Base-by-base conservation (phyloP, 2,797 vertebrate genomes). In the Gymnoscopelus braueri region DNA sequence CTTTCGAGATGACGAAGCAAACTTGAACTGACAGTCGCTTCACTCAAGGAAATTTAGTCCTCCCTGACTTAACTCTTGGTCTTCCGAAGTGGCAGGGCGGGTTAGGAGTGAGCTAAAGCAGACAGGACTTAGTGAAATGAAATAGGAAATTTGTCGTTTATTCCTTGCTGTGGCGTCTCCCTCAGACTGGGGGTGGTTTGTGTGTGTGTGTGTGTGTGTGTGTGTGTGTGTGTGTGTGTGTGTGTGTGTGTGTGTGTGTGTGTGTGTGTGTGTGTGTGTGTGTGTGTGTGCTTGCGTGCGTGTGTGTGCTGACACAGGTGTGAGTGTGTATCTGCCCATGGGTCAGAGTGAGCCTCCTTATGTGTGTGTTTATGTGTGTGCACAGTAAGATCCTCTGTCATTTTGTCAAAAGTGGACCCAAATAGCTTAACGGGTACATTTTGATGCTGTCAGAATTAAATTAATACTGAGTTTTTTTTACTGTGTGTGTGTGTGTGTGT, bases 31-130 rank as follows among this genome's bases (percentile, higher is more conserved):
- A 90, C 89, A 88, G 81, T 90, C 77, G 80, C 88, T 86, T 88
- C 65, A 75, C 82, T 90, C 94, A 90, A 89, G 90, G 85, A 88
- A 91, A 92, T 93, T 84, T 91, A 88, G 91, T 90, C 87, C 76
- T 88, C 79, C 77, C 83, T 84, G 87, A 91, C 91, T 94, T 87
- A 94, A 92, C 93, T 95, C 92, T 95, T 94, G 93, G 90, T 96
- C 94, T 80, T 95, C 94, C 91, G 93, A 94, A 52, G 92, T 96
- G 95, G 95, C 96, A 96, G 92, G 91, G 87, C 90, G 88, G 92
- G 94, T 96, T 96, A 95, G 92, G 88, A 75, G 72, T 96, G 96
- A 98, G 92, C 88, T 90, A 95, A 96, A 95, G 83, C 96, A 98
- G 95, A 92, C 92, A 68, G 79, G 77, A 44, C 83, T 83, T 90